These are phyloP conservation scores for Arnoldichthys spilopterus DNA, from an alignment of 2,797 vertebrate species.

Conservation along the genomic window DNA sequence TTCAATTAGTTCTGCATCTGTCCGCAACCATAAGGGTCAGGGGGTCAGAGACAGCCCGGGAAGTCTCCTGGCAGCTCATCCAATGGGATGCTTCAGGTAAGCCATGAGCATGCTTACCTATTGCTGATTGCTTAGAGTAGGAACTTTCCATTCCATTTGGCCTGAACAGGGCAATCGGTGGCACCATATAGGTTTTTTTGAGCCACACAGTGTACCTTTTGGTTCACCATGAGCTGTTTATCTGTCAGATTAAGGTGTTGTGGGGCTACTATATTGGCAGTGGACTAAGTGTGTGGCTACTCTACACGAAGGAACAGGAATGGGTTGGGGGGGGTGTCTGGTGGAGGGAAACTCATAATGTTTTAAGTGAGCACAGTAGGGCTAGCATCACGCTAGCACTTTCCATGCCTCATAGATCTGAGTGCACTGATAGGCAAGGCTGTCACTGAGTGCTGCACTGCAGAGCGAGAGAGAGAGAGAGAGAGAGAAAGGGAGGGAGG, in stretches of 20 bases:
- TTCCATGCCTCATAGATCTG: constrained; percentile 58
- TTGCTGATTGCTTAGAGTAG: constrained; percentile 28
- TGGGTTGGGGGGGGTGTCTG: not conserved
- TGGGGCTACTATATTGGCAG: not conserved
- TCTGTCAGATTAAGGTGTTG: not conserved
- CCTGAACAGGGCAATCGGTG: constrained; percentile 7
- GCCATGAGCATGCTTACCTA: constrained; percentile 14
- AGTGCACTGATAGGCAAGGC: constrained; percentile 56
- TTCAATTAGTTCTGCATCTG: constrained; percentile 51
- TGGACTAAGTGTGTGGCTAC: not conserved
- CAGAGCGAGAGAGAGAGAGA: constrained; percentile 33
- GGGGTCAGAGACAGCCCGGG: constrained; percentile 26
- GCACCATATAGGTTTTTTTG: constrained; percentile 19
- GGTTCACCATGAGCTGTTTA: constrained; percentile 2
- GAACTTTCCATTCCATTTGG: constrained; percentile 30
- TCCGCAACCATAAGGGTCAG: constrained; percentile 26
- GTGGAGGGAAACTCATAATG: constrained; percentile 40
- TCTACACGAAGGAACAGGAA: not conserved
- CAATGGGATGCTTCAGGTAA: constrained; percentile 39
- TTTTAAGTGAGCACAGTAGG: constrained; percentile 25
- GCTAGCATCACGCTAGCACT: constrained; percentile 44
- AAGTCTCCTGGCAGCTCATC: not conserved
- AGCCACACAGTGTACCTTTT: not conserved
- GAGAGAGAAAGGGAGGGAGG: constrained; percentile 47
- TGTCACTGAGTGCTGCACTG: constrained; percentile 55